phyloP scores from a whole-genome alignment of 2,797 vertebrate genomes.

The Girardinus metallicus region DNA sequence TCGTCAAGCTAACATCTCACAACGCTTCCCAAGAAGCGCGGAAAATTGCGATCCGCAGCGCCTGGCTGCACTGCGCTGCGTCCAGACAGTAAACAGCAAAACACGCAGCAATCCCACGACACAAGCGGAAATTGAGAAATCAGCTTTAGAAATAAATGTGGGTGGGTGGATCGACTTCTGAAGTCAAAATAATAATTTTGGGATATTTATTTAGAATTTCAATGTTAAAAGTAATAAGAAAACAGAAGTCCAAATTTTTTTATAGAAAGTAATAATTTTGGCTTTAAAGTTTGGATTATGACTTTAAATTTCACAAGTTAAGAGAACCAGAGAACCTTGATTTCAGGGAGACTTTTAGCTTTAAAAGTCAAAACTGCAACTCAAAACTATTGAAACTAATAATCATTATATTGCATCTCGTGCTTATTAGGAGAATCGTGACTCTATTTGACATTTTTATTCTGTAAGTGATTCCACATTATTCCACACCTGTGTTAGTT shows the following conservation, averaged over 20 bases:
- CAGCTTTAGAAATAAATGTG: neutral
- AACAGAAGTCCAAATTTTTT: neutral
- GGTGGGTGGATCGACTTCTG: neutral
- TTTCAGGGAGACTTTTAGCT: neutral
- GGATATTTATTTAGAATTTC: neutral
- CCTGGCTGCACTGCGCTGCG: slow-evolving; percentile 48
- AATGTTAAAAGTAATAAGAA: neutral
- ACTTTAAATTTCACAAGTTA: neutral
- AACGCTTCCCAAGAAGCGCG: neutral
- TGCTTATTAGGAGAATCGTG: neutral
- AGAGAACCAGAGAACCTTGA: neutral
- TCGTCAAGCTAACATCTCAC: neutral
- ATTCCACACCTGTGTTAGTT: neutral
- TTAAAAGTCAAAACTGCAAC: neutral
- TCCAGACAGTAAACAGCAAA: slow-evolving; percentile 11
- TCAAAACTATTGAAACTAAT: neutral
- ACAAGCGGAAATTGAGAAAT: slow-evolving; percentile 14
- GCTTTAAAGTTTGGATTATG: neutral
- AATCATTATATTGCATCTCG: neutral
- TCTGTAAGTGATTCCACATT: neutral
- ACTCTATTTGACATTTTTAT: neutral
- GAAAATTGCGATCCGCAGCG: neutral
- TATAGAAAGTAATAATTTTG: neutral
- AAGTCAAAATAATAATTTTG: neutral
- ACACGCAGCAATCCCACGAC: neutral